Evolutionary conservation across 2,797 vertebrate genomes (phyloP), one percentile per base, ranked within the genome.

Genomic region (Bradypus variegatus): DNA sequence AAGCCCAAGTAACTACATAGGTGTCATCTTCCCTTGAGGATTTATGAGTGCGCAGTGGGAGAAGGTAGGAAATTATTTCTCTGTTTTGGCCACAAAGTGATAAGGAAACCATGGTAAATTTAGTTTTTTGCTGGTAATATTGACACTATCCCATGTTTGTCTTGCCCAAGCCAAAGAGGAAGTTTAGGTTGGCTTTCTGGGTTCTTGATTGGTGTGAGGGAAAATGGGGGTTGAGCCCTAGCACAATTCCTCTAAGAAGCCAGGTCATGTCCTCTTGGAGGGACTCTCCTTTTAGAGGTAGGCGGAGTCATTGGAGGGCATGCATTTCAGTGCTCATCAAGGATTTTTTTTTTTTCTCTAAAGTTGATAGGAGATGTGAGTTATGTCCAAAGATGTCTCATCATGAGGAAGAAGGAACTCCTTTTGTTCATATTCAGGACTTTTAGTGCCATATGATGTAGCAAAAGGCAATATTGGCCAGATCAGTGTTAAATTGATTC

Each of bases 401-500:
- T 92, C 70, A 36, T 70, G 94, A 93, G 90, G 95, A 94, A 85
- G 60, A 87, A 92, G 76, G 89, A 77, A 76, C 81, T 79, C 55
- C 77, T 93, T 91, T 94, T 92, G 75, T 92, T 96, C 65, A 70
- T 72, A 21, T 86, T 70, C 89, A 80, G 93, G 95, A 93, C 73
- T 62, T 79, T 13, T 18, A 0, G 95, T 97, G 97, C 97, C 97
- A 96, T 97, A 95, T 45, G 23, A 41, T 41, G 94, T 95, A 95
- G 95, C 94, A 95, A 90, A 95, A 97, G 95, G 96, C 96, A 94
- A 0, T 89, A 41, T 90, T 77, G 87, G 93, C 95, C 96, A 95
- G 93, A 77, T 93, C 97, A 96, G 96, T 96, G 95, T 96, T 97
- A 92, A 0, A 60, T 80, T 93, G 95, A 86, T 75, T 89, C 77